Evolutionary conservation across 1,140 invertebrate species (phyloP).

Genomic region (Apolygus lucorum): DNA sequence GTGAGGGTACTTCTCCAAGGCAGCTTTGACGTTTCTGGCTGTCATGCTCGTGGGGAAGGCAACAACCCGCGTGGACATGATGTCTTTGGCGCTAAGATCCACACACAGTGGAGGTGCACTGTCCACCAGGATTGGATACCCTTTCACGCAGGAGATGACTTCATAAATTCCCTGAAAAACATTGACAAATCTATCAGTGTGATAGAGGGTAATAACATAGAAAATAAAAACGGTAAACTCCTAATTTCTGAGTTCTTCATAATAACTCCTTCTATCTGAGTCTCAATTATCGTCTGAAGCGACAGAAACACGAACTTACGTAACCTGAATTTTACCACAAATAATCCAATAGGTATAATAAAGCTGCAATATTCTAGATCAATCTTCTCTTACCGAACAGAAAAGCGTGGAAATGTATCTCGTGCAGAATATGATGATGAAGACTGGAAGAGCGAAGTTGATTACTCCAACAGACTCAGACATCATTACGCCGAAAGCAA

Average conservation of each 20-base stretch:
- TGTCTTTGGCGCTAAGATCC: neutral
- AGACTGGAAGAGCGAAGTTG: neutral
- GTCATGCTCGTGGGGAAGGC: neutral
- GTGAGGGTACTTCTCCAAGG: neutral
- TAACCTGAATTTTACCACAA: too few relatives aligned
- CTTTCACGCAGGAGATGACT: neutral
- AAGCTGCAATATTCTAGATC: too few relatives aligned
- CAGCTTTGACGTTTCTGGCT: neutral
- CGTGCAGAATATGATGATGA: neutral
- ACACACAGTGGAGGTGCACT: neutral
- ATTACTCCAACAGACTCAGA: neutral
- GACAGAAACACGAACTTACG: too few relatives aligned
- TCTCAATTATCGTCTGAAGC: too few relatives aligned
- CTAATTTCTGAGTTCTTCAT: too few relatives aligned
- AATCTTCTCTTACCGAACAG: too few relatives aligned
- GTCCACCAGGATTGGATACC: neutral
- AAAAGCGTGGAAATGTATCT: neutral
- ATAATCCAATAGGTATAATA: too few relatives aligned
- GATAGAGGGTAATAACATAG: neutral
- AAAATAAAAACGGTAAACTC: too few relatives aligned
- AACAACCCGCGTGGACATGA: neutral
- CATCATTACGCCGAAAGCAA: neutral
- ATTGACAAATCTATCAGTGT: neutral
- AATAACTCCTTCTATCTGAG: too few relatives aligned
- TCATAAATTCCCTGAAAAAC: neutral